These are phyloP conservation scores for Zhengitettix transpicula DNA, from an alignment of 2,888 invertebrate genomes.

Conservation along the genomic window DNA sequence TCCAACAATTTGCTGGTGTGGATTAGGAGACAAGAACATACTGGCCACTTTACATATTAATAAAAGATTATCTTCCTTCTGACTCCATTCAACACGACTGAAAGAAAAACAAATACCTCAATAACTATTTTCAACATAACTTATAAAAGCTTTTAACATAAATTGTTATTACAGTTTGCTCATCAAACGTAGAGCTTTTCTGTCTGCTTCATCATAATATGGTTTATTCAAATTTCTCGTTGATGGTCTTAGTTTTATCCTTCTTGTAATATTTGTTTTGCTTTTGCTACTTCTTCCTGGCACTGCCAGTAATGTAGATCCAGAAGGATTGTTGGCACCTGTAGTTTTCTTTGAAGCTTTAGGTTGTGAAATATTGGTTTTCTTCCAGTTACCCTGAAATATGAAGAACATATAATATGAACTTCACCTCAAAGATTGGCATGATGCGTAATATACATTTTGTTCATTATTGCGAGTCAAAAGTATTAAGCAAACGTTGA, in stretches of 20 bases:
- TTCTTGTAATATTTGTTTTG: background rate
- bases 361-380: background rate
- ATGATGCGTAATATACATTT: no score
- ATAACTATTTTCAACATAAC: background rate
- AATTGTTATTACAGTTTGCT: constrained; percentile 25
- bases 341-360: background rate
- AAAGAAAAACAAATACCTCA: constrained; percentile 16
- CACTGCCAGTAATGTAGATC: background rate
- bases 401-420: no score
- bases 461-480: no score
- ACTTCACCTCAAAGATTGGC: no score
- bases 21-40: constrained; percentile 30
- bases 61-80: constrained; percentile 50
- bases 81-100: constrained; percentile 40
- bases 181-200: constrained; percentile 42
- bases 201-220: constrained; percentile 44
- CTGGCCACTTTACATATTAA: constrained; percentile 48
- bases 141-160: background rate
- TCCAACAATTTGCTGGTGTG: constrained; percentile 25
- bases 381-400: background rate
- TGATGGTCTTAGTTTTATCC: background rate
- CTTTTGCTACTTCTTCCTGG: no score
- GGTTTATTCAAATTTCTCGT: constrained; percentile 14
- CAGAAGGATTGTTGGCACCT: background rate
- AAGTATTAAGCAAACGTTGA: no score